Percentiles rank a stretch among this genome's conserved stretches.
These are phyloP conservation scores for Anguilla rostrata DNA, from an alignment of 2,113 vertebrate species.

Conservation along the genomic window DNA sequence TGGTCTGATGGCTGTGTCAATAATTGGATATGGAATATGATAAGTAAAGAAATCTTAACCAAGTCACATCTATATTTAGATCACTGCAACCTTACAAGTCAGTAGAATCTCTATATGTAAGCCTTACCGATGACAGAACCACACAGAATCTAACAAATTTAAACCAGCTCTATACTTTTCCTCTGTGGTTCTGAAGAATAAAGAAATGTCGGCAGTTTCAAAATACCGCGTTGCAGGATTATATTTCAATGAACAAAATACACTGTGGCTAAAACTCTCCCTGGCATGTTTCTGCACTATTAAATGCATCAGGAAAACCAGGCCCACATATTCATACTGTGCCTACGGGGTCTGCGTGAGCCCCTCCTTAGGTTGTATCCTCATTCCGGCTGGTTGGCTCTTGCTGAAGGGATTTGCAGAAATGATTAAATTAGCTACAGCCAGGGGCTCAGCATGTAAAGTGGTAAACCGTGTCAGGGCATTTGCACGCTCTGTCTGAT, in stretches of 20 bases:
- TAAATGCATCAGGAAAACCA: background rate
- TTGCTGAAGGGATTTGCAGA: background rate
- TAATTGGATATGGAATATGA: constrained; percentile 39
- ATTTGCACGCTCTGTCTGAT: background rate
- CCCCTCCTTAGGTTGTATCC: background rate
- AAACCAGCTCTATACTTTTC: background rate
- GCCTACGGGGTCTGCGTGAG: background rate
- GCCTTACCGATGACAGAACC: constrained; percentile 41
- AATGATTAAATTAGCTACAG: background rate
- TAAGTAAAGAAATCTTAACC: constrained; percentile 53
- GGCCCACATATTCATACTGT: background rate
- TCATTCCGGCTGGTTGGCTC: background rate
- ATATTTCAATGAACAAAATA: background rate
- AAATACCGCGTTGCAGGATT: background rate
- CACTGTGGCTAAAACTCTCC: background rate
- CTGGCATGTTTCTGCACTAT: background rate
- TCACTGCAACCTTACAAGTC: constrained; percentile 31
- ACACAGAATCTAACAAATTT: background rate
- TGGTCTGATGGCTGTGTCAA: constrained; percentile 31
- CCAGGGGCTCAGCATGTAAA: background rate
- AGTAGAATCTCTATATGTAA: constrained; percentile 51
- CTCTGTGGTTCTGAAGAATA: background rate
- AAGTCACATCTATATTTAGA: constrained; percentile 66
- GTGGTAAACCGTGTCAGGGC: background rate
- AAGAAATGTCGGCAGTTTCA: background rate